A percentile compares a stretch with the other conserved stretches of the same genome.
Evolutionary conservation across 2,797 vertebrate species (phyloP).

Genomic region (Enteromius mattozi): DNA sequence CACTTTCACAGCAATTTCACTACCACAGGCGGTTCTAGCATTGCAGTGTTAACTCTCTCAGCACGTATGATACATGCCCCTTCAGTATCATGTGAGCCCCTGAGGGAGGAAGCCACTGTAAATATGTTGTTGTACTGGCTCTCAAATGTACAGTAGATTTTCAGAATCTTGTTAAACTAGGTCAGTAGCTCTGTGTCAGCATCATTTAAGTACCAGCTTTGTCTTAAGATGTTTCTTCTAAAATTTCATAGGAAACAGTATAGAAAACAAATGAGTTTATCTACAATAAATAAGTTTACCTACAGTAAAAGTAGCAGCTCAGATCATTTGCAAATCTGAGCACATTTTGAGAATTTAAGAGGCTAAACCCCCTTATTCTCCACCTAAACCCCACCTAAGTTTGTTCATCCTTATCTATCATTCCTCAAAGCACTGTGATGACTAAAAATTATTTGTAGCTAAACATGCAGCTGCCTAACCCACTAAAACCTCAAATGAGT

Average conservation of each 20-base stretch:
- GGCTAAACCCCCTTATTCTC: background rate
- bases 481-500: constrained; percentile 12
- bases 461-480: background rate
- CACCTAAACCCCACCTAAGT: constrained; percentile 42
- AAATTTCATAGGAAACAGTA: background rate
- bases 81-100: constrained; percentile 31
- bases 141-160: background rate
- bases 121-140: constrained; percentile 13
- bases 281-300: background rate
- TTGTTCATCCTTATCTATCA: constrained; percentile 63
- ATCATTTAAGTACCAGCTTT: background rate
- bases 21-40: background rate
- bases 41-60: constrained; percentile 6
- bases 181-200: background rate
- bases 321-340: background rate
- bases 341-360: constrained; percentile 3
- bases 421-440: constrained; percentile 57
- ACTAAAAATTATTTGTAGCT: background rate
- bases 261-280: background rate
- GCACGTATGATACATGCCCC: constrained; percentile 11
- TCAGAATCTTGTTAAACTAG: background rate
- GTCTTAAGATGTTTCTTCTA: background rate
- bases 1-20: background rate
- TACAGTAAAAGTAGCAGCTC: background rate
- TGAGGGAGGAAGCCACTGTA: constrained; percentile 6